Percentiles rank a stretch among this genome's conserved stretches.
Conservation (phyloP, 2,888 invertebrate genomes). For the Mesoligia furuncula region DNA sequence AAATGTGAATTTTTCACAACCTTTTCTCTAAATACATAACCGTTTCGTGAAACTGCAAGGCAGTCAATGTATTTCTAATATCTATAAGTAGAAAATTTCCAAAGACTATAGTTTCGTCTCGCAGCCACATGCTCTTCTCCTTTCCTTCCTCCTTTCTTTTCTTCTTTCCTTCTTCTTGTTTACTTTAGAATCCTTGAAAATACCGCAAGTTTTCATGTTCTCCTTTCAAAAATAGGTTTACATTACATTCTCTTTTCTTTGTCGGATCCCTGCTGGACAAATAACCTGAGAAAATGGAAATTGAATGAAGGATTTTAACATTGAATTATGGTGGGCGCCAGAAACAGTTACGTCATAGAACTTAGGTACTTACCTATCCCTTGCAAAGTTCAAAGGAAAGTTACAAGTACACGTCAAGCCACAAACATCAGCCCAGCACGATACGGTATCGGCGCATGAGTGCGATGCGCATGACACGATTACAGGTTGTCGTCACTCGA, state of each 20-base stretch:
- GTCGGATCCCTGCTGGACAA: background rate
- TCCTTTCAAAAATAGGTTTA: background rate
- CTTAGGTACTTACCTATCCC: background rate
- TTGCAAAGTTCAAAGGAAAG: conserved; percentile 16
- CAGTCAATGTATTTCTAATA: background rate
- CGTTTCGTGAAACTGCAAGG: background rate
- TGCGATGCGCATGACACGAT: conserved; percentile 80
- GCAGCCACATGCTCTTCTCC: too few species aligned
- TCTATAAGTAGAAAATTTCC: background rate
- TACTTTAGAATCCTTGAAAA: background rate
- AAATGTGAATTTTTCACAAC: background rate
- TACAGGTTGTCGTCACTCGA: conserved; percentile 85
- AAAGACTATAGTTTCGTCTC: background rate
- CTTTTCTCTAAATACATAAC: background rate
- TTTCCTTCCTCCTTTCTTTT: too few species aligned
- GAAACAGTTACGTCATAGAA: conserved; percentile 3
- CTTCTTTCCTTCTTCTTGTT: too few species aligned
- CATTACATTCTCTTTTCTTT: background rate
- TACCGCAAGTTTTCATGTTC: background rate
- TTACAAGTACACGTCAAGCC: conserved; percentile 12
- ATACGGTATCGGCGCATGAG: conserved; percentile 52
- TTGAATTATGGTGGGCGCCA: background rate
- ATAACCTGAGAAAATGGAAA: background rate
- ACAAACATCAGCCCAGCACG: conserved; percentile 34
- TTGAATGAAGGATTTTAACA: background rate